Percentiles rank a stretch among this genome's conserved stretches.
These are phyloP conservation scores for Pteronura brasiliensis DNA, from an alignment of 2,113 vertebrate species.

Conservation along the genomic window DNA sequence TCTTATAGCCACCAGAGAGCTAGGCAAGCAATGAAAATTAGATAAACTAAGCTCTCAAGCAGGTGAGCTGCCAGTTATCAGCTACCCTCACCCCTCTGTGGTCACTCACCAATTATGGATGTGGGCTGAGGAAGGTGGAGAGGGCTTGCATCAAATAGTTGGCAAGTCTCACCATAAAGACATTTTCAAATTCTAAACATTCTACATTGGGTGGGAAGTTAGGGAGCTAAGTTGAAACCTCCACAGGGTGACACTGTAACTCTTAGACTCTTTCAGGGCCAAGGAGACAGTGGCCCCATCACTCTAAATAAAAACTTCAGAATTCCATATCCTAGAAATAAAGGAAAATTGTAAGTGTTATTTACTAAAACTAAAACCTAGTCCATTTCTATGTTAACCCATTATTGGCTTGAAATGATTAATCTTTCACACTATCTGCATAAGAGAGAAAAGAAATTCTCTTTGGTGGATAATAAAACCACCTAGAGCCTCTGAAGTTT, in stretches of 20 bases:
- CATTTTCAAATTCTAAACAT: neutral
- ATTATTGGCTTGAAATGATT: neutral
- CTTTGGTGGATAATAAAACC: neutral
- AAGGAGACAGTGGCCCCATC: neutral
- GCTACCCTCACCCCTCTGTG: neutral
- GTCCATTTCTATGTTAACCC: neutral
- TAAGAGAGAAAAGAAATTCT: neutral
- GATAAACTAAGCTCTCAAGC: neutral
- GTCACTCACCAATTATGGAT: neutral
- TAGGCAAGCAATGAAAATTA: neutral
- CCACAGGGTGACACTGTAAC: neutral
- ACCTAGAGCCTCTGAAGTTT: neutral
- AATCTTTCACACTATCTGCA: neutral
- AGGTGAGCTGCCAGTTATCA: neutral
- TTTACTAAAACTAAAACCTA: neutral
- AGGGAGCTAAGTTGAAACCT: neutral
- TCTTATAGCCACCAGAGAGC: neutral
- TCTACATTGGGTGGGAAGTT: neutral
- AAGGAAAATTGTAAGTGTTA: neutral
- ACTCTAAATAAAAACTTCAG: neutral
- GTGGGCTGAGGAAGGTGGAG: neutral
- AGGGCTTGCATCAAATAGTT: neutral
- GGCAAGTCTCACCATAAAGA: neutral
- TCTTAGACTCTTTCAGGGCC: neutral
- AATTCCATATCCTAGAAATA: neutral